Evolutionary conservation across 30 jellyfish, hydroid and myxozoan genomes (phyloP).

Genomic region (Chironex yamaguchii): DNA sequence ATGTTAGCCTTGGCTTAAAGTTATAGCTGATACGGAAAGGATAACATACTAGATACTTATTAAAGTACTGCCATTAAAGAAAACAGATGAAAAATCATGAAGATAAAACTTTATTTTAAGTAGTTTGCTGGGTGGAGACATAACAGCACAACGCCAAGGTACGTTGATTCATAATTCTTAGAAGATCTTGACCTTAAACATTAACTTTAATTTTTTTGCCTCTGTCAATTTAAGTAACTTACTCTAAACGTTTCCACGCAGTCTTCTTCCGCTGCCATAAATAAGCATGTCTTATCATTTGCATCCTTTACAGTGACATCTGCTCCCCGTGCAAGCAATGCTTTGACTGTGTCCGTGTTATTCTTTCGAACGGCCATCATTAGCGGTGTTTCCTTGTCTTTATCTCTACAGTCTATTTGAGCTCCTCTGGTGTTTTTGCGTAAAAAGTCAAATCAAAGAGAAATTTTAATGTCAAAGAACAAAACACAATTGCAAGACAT

Average conservation of each 20-base stretch:
- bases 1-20: too few species aligned
- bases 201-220: neutral
- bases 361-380: conserved; percentile 96
- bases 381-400: conserved; percentile 95
- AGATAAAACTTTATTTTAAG: neutral
- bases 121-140: neutral
- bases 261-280: conserved; percentile 96
- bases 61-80: neutral
- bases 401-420: conserved; percentile 89
- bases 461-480: too few species aligned
- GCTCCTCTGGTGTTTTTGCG: conserved; percentile 73
- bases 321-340: conserved; percentile 79
- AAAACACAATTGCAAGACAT: too few species aligned
- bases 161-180: too few species aligned
- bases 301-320: conserved; percentile 93
- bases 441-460: neutral
- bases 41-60: neutral
- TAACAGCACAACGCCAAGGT: too few species aligned
- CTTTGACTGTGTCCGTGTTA: conserved; percentile 81
- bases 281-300: conserved; percentile 88
- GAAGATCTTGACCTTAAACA: neutral
- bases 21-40: too few species aligned
- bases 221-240: neutral
- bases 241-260: conserved; percentile 86
- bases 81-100: neutral